A percentile compares a stretch with the other conserved stretches of the same genome.
Evolutionary conservation across 1,140 invertebrate genomes (phyloP).

Genomic region (Drosophila ananassae): DNA sequence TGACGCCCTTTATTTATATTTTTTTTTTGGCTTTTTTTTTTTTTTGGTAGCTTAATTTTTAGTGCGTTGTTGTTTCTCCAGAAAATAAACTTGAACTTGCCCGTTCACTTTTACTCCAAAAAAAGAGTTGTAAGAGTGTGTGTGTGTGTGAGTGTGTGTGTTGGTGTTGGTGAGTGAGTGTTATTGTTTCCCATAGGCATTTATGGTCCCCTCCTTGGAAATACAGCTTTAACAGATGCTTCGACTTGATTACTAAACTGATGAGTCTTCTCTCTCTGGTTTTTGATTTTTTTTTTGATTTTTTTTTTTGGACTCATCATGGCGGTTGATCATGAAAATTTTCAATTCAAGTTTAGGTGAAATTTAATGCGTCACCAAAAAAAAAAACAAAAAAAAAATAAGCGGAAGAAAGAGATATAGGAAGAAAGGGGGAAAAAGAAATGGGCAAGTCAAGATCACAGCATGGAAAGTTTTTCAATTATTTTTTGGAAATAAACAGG

Average conservation of each 20-base stretch:
- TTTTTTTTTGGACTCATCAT: constrained; percentile 46
- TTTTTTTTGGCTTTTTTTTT: constrained; percentile 18
- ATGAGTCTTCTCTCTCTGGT: constrained; percentile 31
- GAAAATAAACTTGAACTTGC: constrained; percentile 83
- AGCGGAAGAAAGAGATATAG: constrained; percentile 4
- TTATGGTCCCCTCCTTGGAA: neutral
- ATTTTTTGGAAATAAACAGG: neutral
- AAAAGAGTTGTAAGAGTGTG: neutral
- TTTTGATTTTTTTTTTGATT: neutral
- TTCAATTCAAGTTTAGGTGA: constrained; percentile 83
- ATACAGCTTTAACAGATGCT: constrained; percentile 28
- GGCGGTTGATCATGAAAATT: constrained; percentile 81
- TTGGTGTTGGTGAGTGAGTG: constrained; percentile 7
- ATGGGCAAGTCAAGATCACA: constrained; percentile 4
- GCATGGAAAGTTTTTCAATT: constrained; percentile 10
- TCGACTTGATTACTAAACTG: constrained; percentile 40
- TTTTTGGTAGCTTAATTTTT: constrained; percentile 69
- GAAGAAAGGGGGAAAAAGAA: neutral
- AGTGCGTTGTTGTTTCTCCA: constrained; percentile 60
- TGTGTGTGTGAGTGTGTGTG: neutral
- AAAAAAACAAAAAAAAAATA: neutral
- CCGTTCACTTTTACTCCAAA: constrained; percentile 81
- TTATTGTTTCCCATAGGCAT: constrained; percentile 33
- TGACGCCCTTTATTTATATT: constrained; percentile 61
- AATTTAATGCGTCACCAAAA: constrained; percentile 65